Conservation (phyloP, 2,888 invertebrate species). For the Rotaria macrura region DNA sequence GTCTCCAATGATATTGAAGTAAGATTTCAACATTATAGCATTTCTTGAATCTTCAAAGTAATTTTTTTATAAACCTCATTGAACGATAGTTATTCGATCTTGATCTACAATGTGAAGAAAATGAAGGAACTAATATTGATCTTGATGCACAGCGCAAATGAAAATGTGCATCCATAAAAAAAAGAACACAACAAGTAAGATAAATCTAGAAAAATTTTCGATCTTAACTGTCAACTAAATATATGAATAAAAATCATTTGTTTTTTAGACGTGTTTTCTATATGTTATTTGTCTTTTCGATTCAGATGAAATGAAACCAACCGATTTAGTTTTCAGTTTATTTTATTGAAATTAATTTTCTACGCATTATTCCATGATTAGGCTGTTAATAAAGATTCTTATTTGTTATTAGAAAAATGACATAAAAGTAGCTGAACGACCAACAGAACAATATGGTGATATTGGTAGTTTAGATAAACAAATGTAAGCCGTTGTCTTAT, state of each 20-base stretch:
- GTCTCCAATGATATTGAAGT: conserved; percentile 99
- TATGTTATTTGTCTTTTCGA: conserved; percentile 97
- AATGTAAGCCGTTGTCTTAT: conserved; percentile 95
- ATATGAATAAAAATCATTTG: no score
- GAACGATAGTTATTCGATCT: no score
- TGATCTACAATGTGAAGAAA: conserved; percentile 89
- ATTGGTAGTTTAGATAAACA: conserved; percentile 98
- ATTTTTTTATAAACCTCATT: no score
- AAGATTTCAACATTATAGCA: no score
- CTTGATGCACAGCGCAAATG: conserved; percentile 94
- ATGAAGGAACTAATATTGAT: conserved; percentile 89
- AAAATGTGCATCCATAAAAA: conserved; percentile 98
- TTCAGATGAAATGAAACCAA: conserved; percentile 90
- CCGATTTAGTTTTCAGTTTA: conserved; percentile 58
- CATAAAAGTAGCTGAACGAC: conserved; percentile 99
- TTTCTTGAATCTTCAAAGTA: no score
- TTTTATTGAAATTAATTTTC: neutral
- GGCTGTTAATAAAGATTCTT: conserved; percentile 70
- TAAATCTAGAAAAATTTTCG: no score
- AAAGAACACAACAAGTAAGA: conserved; percentile 69
- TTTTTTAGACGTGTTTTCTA: conserved; percentile 73
- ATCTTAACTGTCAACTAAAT: no score
- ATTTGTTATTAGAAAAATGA: conserved; percentile 86
- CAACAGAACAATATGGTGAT: conserved; percentile 97
- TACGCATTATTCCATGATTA: conserved; percentile 36